Percentiles rank a stretch among this genome's conserved stretches.
Conservation (phyloP, 2,113 vertebrate genomes). For the Agelaius phoeniceus region DNA sequence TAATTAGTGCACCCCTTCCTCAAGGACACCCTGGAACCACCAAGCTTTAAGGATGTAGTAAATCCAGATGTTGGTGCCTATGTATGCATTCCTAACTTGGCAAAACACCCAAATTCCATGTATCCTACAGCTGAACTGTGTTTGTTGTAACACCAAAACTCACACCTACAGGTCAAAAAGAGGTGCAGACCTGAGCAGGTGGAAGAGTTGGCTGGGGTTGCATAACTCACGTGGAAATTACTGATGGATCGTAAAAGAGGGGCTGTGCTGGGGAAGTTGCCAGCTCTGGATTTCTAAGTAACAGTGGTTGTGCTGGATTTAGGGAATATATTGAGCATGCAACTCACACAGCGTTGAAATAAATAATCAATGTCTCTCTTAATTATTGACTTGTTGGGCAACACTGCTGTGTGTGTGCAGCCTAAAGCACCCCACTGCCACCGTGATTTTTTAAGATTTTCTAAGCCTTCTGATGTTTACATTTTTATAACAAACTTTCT, state of each 20-base stretch:
- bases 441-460: too few relatives aligned
- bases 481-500: too few relatives aligned
- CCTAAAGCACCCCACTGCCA: neutral
- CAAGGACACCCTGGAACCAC: neutral
- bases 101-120: neutral
- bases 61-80: neutral
- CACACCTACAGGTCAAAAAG: neutral
- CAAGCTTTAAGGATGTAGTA: neutral
- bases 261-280: too few relatives aligned
- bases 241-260: neutral
- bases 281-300: neutral
- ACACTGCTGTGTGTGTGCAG: rapidly evolving
- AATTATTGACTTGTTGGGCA: neutral
- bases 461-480: too few relatives aligned
- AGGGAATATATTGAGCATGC: rapidly evolving
- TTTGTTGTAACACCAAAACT: neutral
- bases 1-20: neutral
- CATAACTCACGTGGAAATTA: rapidly evolving
- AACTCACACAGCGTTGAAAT: rapidly evolving
- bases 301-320: neutral
- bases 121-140: rapidly evolving
- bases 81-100: neutral
- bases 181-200: rapidly evolving
- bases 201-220: neutral
- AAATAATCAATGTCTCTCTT: rapidly evolving